Evolutionary conservation across 2,113 vertebrate species (phyloP).

Genomic region (Pelobates fuscus): DNA sequence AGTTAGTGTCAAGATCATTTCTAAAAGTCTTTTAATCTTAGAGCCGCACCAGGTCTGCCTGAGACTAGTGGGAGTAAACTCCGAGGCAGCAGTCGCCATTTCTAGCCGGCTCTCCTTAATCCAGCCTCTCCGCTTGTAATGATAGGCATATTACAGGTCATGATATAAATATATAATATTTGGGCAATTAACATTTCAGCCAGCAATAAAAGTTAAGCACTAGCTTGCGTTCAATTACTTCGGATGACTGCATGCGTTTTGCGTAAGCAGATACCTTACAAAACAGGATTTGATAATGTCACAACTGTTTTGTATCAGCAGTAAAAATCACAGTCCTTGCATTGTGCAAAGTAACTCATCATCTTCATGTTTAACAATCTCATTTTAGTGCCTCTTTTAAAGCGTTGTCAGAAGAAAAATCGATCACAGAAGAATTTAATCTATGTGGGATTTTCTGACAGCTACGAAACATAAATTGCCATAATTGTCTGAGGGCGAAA

Average conservation of each 20-base stretch:
- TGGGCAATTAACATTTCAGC: neutral
- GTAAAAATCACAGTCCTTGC: neutral
- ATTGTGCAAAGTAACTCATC: conserved; percentile 10
- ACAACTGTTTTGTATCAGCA: neutral
- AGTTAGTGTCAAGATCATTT: too few relatives aligned
- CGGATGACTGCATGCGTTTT: neutral
- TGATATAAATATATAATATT: neutral
- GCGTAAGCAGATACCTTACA: conserved; percentile 10
- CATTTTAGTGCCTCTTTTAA: conserved; percentile 13
- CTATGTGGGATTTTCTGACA: conserved; percentile 17
- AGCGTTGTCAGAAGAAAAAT: conserved; percentile 9
- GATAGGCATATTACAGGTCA: too few relatives aligned
- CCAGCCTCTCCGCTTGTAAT: too few relatives aligned
- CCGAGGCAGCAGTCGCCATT: too few relatives aligned
- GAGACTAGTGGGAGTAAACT: too few relatives aligned
- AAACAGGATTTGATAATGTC: neutral
- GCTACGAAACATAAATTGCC: neutral
- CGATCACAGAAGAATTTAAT: conserved; percentile 7
- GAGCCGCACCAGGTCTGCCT: too few relatives aligned
- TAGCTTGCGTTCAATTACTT: neutral
- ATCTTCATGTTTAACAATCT: conserved; percentile 14
- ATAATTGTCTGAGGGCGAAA: neutral
- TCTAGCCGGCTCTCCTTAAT: too few relatives aligned
- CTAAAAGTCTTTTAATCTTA: too few relatives aligned
- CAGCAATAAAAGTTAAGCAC: neutral